Conservation (phyloP, 2,113 vertebrate species). For the Macrotus californicus region DNA sequence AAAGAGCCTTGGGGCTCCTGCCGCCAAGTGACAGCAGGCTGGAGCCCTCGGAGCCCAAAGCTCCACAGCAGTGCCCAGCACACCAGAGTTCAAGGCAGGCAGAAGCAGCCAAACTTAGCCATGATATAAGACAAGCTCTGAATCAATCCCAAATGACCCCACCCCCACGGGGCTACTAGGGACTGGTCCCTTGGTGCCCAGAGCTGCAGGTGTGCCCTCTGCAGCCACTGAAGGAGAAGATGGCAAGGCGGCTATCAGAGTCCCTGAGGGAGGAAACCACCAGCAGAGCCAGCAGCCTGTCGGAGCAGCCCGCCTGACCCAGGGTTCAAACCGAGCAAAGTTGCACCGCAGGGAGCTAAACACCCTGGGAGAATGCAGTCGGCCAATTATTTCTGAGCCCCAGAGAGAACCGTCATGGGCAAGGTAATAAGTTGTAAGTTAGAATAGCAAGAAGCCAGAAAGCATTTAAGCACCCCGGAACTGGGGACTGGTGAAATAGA, state of each 20-base stretch:
- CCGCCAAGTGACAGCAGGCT: neutral
- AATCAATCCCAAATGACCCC: neutral
- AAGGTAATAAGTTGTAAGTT: slow-evolving; percentile 4
- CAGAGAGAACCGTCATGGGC: slow-evolving; percentile 3
- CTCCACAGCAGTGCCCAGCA: neutral
- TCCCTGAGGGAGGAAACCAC: neutral
- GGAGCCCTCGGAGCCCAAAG: neutral
- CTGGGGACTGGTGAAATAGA: neutral
- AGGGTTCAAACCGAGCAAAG: neutral
- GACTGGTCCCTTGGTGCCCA: neutral
- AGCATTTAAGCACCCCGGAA: neutral
- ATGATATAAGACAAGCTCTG: neutral
- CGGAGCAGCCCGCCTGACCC: neutral
- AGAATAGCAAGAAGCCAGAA: slow-evolving; percentile 15
- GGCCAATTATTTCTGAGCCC: slow-evolving; percentile 32
- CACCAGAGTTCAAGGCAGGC: neutral
- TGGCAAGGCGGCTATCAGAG: neutral
- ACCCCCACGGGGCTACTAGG: neutral
- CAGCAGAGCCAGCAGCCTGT: neutral
- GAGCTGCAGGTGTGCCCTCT: neutral
- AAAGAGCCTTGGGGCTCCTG: neutral
- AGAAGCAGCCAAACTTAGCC: slow-evolving; percentile 11
- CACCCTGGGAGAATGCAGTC: neutral
- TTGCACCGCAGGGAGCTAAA: neutral
- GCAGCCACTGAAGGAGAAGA: neutral